Base-by-base conservation (phyloP, 2,797 vertebrate species). In the Alauda arvensis region DNA sequence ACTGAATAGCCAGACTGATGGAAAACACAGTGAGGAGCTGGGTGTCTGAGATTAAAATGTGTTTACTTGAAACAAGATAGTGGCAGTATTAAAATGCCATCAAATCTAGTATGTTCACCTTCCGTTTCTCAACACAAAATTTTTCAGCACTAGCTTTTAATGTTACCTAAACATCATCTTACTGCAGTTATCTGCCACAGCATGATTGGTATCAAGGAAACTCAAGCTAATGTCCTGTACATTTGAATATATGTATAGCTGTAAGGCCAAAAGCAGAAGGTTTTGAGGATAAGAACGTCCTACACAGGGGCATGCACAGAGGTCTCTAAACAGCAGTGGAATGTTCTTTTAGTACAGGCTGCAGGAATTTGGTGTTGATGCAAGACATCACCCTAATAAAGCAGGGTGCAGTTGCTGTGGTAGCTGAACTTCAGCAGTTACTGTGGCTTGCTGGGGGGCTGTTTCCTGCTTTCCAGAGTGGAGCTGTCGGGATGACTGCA, bases 231-330 rank as follows among this genome's bases (percentile, higher is more conserved):
- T 18, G 17, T 10, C 75, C 31, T 10, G 8, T 49, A 28, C 43
- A 63, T 37, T 20, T 46, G 12, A 78, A 83, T 31, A 51, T 5
- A n/a, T 0, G 3, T 21, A 6, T 4, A 56, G 12, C 18, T 45
- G 2, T 48, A 48, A 60, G 49, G 52, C 31, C 19, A 83, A 69
- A 86, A 39, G 18, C 17, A 61, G 37, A 48, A 53, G 25, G 28
- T 37, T 72, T 48, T 1, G 5, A 66, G 37, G 48, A 59, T 59
- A 75, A 77, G 45, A 48, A 4, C 18, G 7, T 57, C 19, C 8
- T 15, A 2, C 13, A 7, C 3, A 25, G 8, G 10, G 20, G 15
- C 34, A 76, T 2, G 4, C 39, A 72, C 1, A 1, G 0, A 26
- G 9, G 37, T 81, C 13, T 63, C 53, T 34, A 26, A 61, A 37